These are phyloP conservation scores for Sebastes paucispinis DNA, from an alignment of 2,797 vertebrate genomes.

Conservation along the genomic window DNA sequence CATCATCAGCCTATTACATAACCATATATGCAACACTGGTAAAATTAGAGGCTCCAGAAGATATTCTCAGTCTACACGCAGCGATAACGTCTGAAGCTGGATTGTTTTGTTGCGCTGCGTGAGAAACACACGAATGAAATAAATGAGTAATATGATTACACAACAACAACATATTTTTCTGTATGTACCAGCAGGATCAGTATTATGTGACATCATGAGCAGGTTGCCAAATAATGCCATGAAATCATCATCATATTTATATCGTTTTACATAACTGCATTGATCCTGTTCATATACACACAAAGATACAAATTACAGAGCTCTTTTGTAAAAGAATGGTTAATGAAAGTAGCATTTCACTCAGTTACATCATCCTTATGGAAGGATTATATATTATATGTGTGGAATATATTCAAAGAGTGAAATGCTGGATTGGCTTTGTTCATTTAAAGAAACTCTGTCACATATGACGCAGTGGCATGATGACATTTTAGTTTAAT, in stretches of 20 bases:
- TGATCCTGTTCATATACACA: background rate
- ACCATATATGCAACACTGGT: background rate
- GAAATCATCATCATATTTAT: background rate
- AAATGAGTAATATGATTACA: background rate
- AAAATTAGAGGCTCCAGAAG: slow-evolving; percentile 10
- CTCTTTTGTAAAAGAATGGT: background rate
- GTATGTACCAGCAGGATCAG: background rate
- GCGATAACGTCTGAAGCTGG: background rate
- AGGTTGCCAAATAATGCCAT: background rate
- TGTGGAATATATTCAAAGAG: background rate
- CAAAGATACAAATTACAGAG: background rate
- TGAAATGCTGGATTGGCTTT: background rate
- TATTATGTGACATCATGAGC: background rate
- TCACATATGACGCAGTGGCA: background rate
- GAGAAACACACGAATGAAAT: background rate
- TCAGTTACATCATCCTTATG: background rate
- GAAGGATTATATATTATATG: too few relatives aligned
- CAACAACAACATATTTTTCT: background rate
- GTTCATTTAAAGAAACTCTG: background rate
- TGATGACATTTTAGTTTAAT: background rate
- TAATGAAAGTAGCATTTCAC: background rate
- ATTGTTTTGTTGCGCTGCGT: background rate
- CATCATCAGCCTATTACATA: slow-evolving; percentile 16
- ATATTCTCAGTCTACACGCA: background rate
- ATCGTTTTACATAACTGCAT: slow-evolving; percentile 18